Conservation (phyloP, 2,797 vertebrate species). For the Molossus molossus region DNA sequence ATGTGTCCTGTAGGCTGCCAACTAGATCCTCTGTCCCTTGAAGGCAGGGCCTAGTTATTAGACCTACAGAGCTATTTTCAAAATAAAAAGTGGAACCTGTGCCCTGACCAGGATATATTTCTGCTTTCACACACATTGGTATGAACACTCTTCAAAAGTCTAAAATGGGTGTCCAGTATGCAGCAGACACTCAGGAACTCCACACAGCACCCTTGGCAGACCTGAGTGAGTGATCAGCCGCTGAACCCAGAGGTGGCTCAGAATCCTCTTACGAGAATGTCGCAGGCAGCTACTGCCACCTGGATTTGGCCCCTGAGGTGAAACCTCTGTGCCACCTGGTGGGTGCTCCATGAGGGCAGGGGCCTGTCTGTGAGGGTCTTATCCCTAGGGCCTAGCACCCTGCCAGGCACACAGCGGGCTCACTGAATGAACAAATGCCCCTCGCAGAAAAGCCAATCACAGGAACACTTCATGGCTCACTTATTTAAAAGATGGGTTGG, state of each 20-base stretch:
- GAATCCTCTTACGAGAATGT: neutral
- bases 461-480: neutral
- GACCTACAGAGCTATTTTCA: conserved; percentile 23
- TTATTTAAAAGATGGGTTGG: neutral
- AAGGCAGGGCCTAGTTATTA: neutral
- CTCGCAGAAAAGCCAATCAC: neutral
- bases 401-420: neutral
- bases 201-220: neutral
- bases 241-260: neutral
- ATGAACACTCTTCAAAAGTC: neutral
- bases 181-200: neutral
- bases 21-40: neutral
- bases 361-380: neutral
- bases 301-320: neutral
- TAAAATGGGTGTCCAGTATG: neutral
- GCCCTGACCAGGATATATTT: neutral
- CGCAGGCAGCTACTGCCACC: neutral
- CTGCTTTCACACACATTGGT: neutral
- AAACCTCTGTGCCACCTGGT: neutral
- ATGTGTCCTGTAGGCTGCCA: neutral
- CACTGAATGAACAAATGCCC: neutral
- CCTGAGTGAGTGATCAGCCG: neutral
- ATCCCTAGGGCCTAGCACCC: neutral
- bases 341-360: neutral
- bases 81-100: conserved; percentile 7